Conservation (phyloP, 2,797 vertebrate species). For the Spheniscus humboldti region DNA sequence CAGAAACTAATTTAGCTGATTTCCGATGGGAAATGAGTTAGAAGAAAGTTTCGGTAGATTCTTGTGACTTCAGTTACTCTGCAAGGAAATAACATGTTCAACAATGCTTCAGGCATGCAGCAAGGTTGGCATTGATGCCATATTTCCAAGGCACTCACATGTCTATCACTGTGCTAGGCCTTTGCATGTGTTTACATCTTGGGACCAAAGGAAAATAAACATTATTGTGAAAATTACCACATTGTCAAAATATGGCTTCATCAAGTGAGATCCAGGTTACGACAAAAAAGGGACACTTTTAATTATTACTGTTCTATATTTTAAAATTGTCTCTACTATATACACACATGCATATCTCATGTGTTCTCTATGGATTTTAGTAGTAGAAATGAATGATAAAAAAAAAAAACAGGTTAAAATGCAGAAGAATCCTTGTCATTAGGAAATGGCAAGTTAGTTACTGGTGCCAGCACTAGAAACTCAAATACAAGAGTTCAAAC, state of each 20-base stretch:
- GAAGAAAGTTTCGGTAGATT: not conserved
- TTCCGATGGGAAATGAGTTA: not conserved
- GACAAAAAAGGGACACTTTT: not conserved
- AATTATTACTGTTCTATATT: not conserved
- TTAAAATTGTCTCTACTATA: not conserved
- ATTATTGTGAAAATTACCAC: not conserved
- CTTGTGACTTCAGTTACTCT: not conserved
- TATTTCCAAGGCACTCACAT: not conserved
- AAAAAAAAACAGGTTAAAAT: not conserved
- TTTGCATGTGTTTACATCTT: not conserved
- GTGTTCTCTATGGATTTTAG: not conserved
- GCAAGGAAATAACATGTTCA: not conserved
- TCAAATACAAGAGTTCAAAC: not conserved
- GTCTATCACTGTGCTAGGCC: not conserved
- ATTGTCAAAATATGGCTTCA: not conserved
- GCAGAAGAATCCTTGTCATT: not conserved
- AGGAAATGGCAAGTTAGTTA: not conserved
- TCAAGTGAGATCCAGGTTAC: not conserved
- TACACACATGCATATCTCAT: not conserved
- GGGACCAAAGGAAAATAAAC: not conserved
- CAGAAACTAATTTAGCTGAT: not conserved
- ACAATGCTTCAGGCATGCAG: not conserved
- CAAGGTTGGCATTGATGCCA: not conserved
- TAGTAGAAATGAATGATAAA: not conserved
- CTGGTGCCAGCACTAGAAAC: not conserved